These are phyloP conservation scores for Taenioides sp. DNA, from an alignment of 2,797 vertebrate genomes.

Conservation along the genomic window DNA sequence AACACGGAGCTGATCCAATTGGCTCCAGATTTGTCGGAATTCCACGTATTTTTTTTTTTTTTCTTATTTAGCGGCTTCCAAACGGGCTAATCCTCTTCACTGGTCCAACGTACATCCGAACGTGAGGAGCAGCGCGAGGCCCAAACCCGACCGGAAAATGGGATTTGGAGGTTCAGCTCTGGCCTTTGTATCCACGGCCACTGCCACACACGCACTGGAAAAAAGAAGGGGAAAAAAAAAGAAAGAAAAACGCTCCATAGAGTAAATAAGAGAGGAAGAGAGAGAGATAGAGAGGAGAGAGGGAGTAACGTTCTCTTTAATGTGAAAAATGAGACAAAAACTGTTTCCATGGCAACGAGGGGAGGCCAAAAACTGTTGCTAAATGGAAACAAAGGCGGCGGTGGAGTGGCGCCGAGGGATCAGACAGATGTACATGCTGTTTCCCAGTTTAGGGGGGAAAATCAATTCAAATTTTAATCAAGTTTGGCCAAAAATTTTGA, in stretches of 20 bases:
- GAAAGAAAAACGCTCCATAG: background rate
- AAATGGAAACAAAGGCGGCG: background rate
- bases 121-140: background rate
- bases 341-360: conserved; percentile 3
- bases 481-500: too few species aligned
- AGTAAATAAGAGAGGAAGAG: background rate
- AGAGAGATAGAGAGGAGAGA: background rate
- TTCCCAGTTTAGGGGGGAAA: too few species aligned
- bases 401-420: background rate
- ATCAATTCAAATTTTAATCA: too few species aligned
- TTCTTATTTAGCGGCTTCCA: background rate
- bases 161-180: conserved; percentile 4
- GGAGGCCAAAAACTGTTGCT: background rate
- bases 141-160: conserved; percentile 4
- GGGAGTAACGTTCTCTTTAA: background rate
- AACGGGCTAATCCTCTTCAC: background rate
- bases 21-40: background rate
- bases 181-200: background rate
- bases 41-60: background rate
- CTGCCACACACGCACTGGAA: background rate
- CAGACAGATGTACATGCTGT: background rate
- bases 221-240: background rate
- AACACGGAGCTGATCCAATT: background rate
- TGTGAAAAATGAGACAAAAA: conserved; percentile 17
- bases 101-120: background rate